A percentile compares a stretch with the other conserved stretches of the same genome.
These are phyloP conservation scores for Aphaenogaster ashmeadi DNA, from an alignment of 1,140 invertebrate genomes.

Conservation along the genomic window DNA sequence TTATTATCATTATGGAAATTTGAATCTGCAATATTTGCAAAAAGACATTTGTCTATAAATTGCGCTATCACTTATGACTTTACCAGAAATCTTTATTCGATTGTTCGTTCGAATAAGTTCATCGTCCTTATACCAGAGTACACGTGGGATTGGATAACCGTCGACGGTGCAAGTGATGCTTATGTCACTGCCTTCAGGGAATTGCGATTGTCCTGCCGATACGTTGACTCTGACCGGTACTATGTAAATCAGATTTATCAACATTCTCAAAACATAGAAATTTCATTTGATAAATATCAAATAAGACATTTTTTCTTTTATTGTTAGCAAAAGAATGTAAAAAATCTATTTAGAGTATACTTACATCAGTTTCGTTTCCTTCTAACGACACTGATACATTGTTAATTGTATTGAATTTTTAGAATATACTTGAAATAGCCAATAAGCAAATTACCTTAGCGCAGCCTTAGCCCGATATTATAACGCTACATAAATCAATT, in stretches of 20 bases:
- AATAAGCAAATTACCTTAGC: constrained; percentile 20
- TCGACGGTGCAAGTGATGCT: constrained; percentile 92
- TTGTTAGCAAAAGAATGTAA: background rate
- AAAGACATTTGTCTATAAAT: background rate
- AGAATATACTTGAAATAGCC: constrained; percentile 2
- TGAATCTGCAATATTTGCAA: background rate
- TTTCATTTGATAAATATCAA: background rate
- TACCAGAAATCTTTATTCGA: constrained; percentile 89
- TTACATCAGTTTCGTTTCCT: background rate
- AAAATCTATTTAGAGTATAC: background rate
- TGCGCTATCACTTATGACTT: constrained; percentile 40
- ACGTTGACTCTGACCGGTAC: constrained; percentile 90
- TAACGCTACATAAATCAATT: constrained; percentile 4
- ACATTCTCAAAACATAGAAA: background rate
- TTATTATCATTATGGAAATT: background rate
- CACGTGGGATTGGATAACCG: constrained; percentile 92
- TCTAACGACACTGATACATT: background rate
- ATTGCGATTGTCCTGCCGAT: constrained; percentile 87
- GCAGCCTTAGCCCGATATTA: constrained; percentile 1
- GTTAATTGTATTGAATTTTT: constrained; percentile 23
- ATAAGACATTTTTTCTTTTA: background rate
- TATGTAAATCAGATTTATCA: constrained; percentile 75
- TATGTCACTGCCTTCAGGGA: constrained; percentile 90
- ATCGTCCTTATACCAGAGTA: constrained; percentile 94
- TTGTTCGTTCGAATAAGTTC: constrained; percentile 86